phyloP scores from a whole-genome alignment of 2,113 vertebrate species.

The Coptodon rendalli region DNA sequence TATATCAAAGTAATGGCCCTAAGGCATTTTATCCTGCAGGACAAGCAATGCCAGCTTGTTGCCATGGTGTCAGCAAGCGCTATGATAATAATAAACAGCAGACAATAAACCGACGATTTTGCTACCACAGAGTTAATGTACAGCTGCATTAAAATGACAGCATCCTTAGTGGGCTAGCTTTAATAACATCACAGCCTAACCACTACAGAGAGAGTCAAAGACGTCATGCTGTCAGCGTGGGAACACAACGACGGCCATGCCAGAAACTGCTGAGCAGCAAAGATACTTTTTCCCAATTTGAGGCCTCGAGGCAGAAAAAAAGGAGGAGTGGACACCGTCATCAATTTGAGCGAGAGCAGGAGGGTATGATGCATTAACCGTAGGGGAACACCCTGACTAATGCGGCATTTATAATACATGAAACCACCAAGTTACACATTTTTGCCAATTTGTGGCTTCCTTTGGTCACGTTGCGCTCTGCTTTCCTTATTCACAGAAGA shows the following conservation, averaged over 20 bases:
- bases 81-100: slow-evolving; percentile 45
- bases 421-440: slow-evolving; percentile 20
- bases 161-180: slow-evolving; percentile 44
- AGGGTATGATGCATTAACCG: slow-evolving; percentile 1
- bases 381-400: slow-evolving; percentile 4
- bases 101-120: slow-evolving; percentile 33
- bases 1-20: neutral
- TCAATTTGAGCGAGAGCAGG: slow-evolving; percentile 7
- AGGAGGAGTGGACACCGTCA: slow-evolving; percentile 8
- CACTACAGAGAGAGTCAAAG: slow-evolving; percentile 50
- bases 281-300: slow-evolving; percentile 34
- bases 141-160: slow-evolving; percentile 56
- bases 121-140: slow-evolving; percentile 39
- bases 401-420: neutral
- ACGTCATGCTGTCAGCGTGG: slow-evolving; percentile 63
- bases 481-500: slow-evolving; percentile 6
- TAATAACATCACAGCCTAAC: slow-evolving; percentile 50
- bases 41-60: slow-evolving; percentile 11
- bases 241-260: slow-evolving; percentile 35
- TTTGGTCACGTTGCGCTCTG: neutral
- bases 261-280: slow-evolving; percentile 47
- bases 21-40: neutral
- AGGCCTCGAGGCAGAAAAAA: slow-evolving; percentile 17
- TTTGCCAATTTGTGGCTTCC: slow-evolving; percentile 27
- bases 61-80: slow-evolving; percentile 35